phyloP scores from a whole-genome alignment of 2,888 invertebrate genomes.

The Caenorhabditis japonica region DNA sequence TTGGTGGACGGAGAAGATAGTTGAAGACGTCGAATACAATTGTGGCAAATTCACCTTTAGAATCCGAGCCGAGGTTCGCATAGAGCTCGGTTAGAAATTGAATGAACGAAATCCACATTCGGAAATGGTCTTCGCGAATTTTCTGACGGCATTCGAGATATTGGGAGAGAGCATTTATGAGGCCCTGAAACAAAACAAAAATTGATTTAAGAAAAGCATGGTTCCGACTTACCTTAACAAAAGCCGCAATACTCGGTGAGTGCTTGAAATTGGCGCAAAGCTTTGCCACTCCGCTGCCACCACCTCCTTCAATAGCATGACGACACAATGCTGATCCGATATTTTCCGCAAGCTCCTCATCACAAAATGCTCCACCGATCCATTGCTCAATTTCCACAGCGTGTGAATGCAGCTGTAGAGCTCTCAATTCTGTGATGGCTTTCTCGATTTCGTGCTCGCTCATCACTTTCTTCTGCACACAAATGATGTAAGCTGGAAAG shows the following conservation, averaged over 20 bases:
- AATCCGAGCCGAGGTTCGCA: slow-evolving; percentile 68
- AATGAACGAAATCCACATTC: slow-evolving; percentile 74
- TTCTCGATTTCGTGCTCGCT: slow-evolving; percentile 58
- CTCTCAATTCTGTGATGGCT: slow-evolving; percentile 53
- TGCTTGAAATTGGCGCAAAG: slow-evolving; percentile 68
- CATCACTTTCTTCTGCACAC: slow-evolving; percentile 58
- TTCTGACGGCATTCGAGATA: slow-evolving; percentile 73
- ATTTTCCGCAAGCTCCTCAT: slow-evolving; percentile 62
- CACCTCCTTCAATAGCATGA: slow-evolving; percentile 74
- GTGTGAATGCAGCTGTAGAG: slow-evolving; percentile 51
- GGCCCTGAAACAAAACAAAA: slow-evolving; percentile 48
- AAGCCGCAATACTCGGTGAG: slow-evolving; percentile 62
- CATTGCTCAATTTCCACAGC: slow-evolving; percentile 58
- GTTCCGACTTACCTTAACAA: slow-evolving; percentile 59
- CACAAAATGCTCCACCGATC: slow-evolving; percentile 65
- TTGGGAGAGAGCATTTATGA: slow-evolving; percentile 67
- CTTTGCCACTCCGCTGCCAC: slow-evolving; percentile 68
- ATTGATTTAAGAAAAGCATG: slow-evolving; percentile 64
- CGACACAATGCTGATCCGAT: slow-evolving; percentile 67
- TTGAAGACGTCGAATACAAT: slow-evolving; percentile 75
- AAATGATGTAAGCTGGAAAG: not conserved
- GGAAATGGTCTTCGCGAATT: slow-evolving; percentile 70
- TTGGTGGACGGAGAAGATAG: slow-evolving; percentile 70
- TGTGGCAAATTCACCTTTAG: slow-evolving; percentile 72
- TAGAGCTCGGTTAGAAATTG: slow-evolving; percentile 74